phyloP scores from a whole-genome alignment of 2,797 vertebrate genomes.

The Yasuhikotakia modesta region DNA sequence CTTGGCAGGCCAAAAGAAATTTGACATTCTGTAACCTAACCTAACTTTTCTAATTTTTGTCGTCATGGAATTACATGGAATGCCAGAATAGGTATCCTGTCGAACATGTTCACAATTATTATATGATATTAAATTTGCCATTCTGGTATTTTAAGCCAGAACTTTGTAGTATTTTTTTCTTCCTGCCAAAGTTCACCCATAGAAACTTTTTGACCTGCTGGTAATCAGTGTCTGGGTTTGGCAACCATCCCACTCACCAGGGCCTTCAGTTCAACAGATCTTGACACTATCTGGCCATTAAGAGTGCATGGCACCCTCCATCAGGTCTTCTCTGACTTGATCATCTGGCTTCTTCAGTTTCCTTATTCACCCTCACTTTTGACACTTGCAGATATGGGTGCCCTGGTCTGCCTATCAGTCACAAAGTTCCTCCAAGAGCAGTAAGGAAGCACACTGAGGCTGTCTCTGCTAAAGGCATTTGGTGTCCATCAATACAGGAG shows the following conservation, averaged over 20 bases:
- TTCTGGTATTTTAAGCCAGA: constrained; percentile 19
- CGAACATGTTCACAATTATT: not conserved
- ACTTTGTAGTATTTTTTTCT: constrained; percentile 24
- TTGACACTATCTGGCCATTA: constrained; percentile 54
- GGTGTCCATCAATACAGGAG: constrained; percentile 51
- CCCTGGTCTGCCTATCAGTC: constrained; percentile 57
- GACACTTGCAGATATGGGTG: constrained; percentile 57
- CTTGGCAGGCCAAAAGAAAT: constrained; percentile 38
- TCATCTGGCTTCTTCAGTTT: constrained; percentile 45
- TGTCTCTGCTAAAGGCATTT: constrained; percentile 54
- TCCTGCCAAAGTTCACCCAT: constrained; percentile 31
- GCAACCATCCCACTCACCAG: constrained; percentile 31
- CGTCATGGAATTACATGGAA: not conserved
- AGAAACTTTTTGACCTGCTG: constrained; percentile 44
- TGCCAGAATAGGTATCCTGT: constrained; percentile 6
- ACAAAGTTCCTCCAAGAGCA: constrained; percentile 49
- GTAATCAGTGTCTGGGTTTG: constrained; percentile 48
- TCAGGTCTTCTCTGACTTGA: constrained; percentile 51
- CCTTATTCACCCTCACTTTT: constrained; percentile 50
- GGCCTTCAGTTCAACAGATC: constrained; percentile 40
- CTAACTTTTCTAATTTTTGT: constrained; percentile 10
- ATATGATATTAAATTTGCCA: constrained; percentile 4
- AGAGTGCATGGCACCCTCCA: constrained; percentile 50
- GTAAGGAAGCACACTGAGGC: constrained; percentile 41
- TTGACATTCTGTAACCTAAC: constrained; percentile 28